Percentiles rank a stretch among this genome's conserved stretches.
These are phyloP conservation scores for Sylvia borin DNA, from an alignment of 2,797 vertebrate genomes.

Conservation along the genomic window DNA sequence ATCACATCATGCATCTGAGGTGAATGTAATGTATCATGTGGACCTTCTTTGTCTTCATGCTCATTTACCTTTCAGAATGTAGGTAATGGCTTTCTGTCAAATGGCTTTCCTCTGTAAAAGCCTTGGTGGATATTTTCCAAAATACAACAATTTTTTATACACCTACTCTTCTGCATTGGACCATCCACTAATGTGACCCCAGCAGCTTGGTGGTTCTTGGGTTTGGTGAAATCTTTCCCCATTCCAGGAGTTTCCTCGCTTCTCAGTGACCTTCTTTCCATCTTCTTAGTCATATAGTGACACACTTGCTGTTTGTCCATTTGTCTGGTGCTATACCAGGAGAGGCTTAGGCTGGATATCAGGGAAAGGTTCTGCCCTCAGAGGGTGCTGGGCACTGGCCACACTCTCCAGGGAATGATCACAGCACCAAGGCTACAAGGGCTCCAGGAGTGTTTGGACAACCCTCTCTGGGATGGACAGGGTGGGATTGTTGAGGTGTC, in stretches of 20 bases:
- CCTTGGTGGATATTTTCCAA: neutral
- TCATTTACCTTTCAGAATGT: neutral
- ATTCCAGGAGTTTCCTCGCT: neutral
- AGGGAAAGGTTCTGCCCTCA: neutral
- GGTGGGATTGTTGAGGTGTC: neutral
- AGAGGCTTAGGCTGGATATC: accelerated
- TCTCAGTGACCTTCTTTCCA: neutral
- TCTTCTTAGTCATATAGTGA: neutral
- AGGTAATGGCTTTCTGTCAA: neutral
- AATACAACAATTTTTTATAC: neutral
- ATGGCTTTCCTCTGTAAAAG: neutral
- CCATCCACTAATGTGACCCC: neutral
- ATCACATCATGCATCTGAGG: accelerated
- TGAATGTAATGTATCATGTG: neutral
- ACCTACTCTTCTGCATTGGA: neutral
- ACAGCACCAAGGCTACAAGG: accelerated
- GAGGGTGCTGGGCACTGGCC: neutral
- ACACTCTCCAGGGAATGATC: neutral
- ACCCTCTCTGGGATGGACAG: accelerated
- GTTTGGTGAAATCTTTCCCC: neutral
- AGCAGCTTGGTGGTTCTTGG: neutral
- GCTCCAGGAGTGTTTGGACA: neutral
- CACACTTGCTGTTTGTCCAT: neutral
- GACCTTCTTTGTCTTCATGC: neutral
- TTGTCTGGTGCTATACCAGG: neutral